Percentiles rank a stretch among this genome's conserved stretches.
Conservation (phyloP, 2,888 invertebrate genomes). For the Macrophya annulata region DNA sequence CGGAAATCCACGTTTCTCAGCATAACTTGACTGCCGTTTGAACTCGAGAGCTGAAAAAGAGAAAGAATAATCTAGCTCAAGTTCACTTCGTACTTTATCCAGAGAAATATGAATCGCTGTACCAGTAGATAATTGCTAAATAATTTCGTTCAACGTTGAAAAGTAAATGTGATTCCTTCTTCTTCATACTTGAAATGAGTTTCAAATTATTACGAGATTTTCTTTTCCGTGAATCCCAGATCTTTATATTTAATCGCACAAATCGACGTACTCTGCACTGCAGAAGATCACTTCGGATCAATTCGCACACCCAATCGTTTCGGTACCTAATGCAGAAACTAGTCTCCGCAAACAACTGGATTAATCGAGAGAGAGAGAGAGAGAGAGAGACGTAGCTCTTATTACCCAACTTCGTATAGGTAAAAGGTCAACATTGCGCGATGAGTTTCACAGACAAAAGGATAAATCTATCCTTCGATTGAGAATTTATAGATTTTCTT, state of each 20-base stretch:
- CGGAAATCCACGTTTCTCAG: slow-evolving; percentile 86
- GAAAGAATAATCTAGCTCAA: background rate
- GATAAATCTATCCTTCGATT: background rate
- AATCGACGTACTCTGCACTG: background rate
- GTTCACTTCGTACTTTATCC: background rate
- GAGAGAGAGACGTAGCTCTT: background rate
- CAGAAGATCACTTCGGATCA: background rate
- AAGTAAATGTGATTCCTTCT: background rate
- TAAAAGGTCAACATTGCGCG: slow-evolving; percentile 12
- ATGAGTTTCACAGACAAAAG: slow-evolving; percentile 37
- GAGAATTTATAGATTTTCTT: slow-evolving; percentile 19
- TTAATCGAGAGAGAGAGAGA: slow-evolving; percentile 1
- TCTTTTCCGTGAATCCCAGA: no score
- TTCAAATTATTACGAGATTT: slow-evolving; percentile 18
- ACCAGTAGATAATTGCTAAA: slow-evolving; percentile 26
- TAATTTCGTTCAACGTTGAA: background rate
- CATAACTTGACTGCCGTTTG: slow-evolving; percentile 88
- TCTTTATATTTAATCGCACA: background rate
- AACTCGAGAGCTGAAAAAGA: slow-evolving; percentile 84
- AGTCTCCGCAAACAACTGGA: background rate
- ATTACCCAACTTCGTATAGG: slow-evolving; percentile 17
- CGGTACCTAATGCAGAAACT: slow-evolving; percentile 9
- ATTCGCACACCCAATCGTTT: slow-evolving; percentile 18
- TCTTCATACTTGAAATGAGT: slow-evolving; percentile 1
- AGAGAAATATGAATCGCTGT: background rate